Evolutionary conservation across 2,888 invertebrate species (phyloP), one percentile per base, ranked within the genome.

Genomic region (Sphecodes monilicornis): DNA sequence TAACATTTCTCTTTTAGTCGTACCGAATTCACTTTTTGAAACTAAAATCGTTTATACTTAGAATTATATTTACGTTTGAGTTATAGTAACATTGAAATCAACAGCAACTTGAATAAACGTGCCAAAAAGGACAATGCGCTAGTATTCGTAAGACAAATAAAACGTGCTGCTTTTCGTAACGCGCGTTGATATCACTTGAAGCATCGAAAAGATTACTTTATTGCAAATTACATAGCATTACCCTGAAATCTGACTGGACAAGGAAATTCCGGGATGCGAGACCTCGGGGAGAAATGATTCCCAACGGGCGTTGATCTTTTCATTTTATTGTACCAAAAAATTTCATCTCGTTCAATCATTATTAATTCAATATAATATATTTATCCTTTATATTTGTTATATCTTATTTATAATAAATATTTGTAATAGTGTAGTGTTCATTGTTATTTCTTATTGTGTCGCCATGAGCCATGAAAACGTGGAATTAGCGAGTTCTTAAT

Each of bases 301-400:
- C 18, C 11, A 66, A 69, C 83, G 54, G 54, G 73, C 69, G 43
- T 88, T 89, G 79, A 83, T 91, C 86, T 92, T 91, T 91, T 87
- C 81, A 76, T 90, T 93, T 93, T 93, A 93, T 93, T 93, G 93
- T 93, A 93, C 93, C 93, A 93, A 93, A 93, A 93, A 93, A 92
- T 92, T 91, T 89, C 90, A 92, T 93, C 90, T 90, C 88, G 87
- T 91, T 92, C 89, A 91, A 92, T 92, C 92, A 90, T 91, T 90
- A 89, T 92, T 90, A 90, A 91, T 91, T 92, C 90, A 89, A 92
- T 93, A 93, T 93, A 93, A 93, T 93, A 92, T 92, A 92, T 91
- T 89, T 85, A 86, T 87, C 89, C 83, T 92, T 87, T 89, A 88
- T 89, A 87, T 92, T 89, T 89, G 85, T 91, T 88, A 89, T 90